phyloP scores from a whole-genome alignment of 1,140 invertebrate genomes.

The Drosophila bipectinata region DNA sequence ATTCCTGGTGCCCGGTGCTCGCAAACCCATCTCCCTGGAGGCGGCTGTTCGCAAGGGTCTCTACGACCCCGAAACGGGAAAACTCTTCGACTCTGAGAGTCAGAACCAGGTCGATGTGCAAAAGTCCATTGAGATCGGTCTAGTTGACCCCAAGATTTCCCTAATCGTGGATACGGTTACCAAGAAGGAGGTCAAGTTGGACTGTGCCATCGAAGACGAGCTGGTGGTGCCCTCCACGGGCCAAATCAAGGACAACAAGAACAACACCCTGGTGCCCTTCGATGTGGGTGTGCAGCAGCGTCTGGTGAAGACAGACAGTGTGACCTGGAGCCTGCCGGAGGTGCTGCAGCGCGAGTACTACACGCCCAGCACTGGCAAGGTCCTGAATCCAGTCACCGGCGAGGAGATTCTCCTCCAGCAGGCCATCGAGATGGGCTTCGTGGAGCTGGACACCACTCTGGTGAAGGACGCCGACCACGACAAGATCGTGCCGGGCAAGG shows the following conservation, averaged over 20 bases:
- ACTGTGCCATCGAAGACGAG: constrained; percentile 88
- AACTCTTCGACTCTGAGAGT: constrained; percentile 89
- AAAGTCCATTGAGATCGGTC: constrained; percentile 90
- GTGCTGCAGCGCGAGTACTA: constrained; percentile 92
- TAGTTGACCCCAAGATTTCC: constrained; percentile 93
- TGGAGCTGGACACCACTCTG: constrained; percentile 88
- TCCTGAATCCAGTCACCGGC: constrained; percentile 92
- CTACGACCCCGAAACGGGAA: constrained; percentile 89
- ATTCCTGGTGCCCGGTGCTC: constrained; percentile 87
- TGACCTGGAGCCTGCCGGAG: constrained; percentile 89
- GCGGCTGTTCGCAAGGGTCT: constrained; percentile 89
- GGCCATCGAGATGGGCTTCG: constrained; percentile 89
- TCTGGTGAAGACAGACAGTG: constrained; percentile 89
- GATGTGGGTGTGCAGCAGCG: constrained; percentile 89
- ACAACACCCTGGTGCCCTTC: constrained; percentile 87
- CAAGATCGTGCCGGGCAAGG: constrained; percentile 87
- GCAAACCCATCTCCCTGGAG: constrained; percentile 91
- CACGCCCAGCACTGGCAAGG: constrained; percentile 89
- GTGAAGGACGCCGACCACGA: constrained; percentile 91
- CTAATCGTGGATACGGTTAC: constrained; percentile 91
- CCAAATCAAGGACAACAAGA: constrained; percentile 88
- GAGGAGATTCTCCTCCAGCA: constrained; percentile 89
- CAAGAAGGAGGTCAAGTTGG: constrained; percentile 88
- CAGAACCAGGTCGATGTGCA: constrained; percentile 89
- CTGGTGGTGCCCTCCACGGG: constrained; percentile 89